Conservation (phyloP, 2,113 vertebrate genomes). For the Globicephala melas region DNA sequence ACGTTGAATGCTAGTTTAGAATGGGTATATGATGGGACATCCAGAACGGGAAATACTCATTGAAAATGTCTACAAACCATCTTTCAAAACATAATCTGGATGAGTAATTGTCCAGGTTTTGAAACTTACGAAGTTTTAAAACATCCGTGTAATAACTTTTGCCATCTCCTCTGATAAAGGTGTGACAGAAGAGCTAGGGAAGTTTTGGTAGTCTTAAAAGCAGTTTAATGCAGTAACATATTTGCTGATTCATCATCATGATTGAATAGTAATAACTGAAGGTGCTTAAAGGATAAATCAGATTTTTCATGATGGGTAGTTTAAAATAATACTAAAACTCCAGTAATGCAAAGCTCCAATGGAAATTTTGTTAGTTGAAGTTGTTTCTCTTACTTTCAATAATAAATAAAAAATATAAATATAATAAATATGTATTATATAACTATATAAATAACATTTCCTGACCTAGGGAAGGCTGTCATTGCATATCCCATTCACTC, state of each 20-base stretch:
- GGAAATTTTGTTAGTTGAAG: neutral
- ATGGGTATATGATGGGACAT: neutral
- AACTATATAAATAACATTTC: neutral
- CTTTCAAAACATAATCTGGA: neutral
- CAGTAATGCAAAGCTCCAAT: neutral
- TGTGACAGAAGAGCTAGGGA: neutral
- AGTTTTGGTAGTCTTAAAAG: slow-evolving; percentile 25
- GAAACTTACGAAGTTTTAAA: slow-evolving; percentile 26
- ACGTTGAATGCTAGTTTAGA: neutral
- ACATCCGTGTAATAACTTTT: neutral
- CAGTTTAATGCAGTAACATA: slow-evolving; percentile 16
- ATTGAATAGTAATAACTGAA: neutral
- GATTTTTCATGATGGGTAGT: neutral
- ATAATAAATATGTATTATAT: neutral
- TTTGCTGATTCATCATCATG: slow-evolving; percentile 67
- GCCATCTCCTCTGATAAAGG: neutral
- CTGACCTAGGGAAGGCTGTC: neutral
- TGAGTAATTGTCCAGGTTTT: slow-evolving; percentile 30
- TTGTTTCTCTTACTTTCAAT: neutral
- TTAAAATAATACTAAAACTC: slow-evolving; percentile 15
- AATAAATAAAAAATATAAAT: neutral
- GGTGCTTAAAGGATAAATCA: slow-evolving; percentile 19
- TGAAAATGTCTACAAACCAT: neutral
- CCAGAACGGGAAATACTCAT: neutral
- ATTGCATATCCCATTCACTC: neutral